phyloP scores from a whole-genome alignment of 2,113 vertebrate genomes.

The Hemiscyllium ocellatum region DNA sequence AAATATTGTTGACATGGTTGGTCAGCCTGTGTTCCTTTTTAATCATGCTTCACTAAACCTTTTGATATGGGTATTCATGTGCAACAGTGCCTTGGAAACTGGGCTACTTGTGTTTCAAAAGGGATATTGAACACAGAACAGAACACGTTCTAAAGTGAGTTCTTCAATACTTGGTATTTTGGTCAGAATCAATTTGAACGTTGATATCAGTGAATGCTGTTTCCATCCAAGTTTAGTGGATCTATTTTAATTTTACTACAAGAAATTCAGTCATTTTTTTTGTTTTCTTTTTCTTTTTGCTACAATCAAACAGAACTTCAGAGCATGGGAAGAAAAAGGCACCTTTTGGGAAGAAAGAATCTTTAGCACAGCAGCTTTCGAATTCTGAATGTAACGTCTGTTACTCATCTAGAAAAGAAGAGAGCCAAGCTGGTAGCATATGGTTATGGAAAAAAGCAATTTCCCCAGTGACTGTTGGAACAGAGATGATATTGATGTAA shows the following conservation, averaged over 20 bases:
- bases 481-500: neutral
- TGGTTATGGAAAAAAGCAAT: neutral
- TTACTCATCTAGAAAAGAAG: neutral
- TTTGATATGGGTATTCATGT: constrained; percentile 3
- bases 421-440: neutral
- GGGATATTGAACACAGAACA: neutral
- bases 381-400: neutral
- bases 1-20: neutral
- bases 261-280: neutral
- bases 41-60: constrained; percentile 7
- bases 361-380: neutral
- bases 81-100: neutral
- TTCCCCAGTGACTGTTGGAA: constrained; percentile 20
- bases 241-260: neutral
- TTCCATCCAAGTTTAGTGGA: neutral
- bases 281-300: neutral
- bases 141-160: neutral
- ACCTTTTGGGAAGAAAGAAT: neutral
- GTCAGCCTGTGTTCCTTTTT: neutral
- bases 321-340: neutral
- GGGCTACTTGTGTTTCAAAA: neutral
- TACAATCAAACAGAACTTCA: neutral
- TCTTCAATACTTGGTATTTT: neutral
- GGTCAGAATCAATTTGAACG: neutral
- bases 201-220: neutral